Evolutionary conservation across 2,113 vertebrate species (phyloP).

Genomic region (Natator depressus): DNA sequence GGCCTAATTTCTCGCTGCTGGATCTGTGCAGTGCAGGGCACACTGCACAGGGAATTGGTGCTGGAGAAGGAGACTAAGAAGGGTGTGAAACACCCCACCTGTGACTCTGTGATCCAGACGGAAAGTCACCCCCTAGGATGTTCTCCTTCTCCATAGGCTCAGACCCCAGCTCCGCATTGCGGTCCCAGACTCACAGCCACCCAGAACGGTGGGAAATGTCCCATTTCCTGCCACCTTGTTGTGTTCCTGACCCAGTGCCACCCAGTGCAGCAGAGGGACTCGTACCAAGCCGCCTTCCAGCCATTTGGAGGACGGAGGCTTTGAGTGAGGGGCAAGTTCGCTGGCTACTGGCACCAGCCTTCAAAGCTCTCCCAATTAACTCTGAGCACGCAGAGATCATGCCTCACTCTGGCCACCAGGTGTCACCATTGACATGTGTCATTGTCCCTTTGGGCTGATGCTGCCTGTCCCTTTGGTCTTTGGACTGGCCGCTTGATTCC

Average conservation of each 20-base stretch:
- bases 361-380: background rate
- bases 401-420: slow-evolving; percentile 53
- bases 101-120: background rate
- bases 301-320: background rate
- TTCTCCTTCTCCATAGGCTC: background rate
- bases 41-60: background rate
- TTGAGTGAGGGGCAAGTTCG: background rate
- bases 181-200: background rate
- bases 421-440: slow-evolving; percentile 57
- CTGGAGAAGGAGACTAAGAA: background rate
- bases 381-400: background rate
- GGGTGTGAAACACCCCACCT: background rate
- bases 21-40: background rate
- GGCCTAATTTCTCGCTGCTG: background rate
- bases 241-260: background rate
- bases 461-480: background rate
- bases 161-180: background rate
- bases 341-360: background rate
- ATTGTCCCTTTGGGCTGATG: background rate
- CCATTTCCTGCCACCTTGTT: background rate
- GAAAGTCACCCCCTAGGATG: background rate
- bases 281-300: background rate
- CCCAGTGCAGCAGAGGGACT: background rate
- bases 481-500: background rate
- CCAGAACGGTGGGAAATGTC: background rate